Evolutionary conservation across 2,888 invertebrate genomes (phyloP), one percentile per base, ranked within the genome.

Genomic region (Galerucella calmariensis): DNA sequence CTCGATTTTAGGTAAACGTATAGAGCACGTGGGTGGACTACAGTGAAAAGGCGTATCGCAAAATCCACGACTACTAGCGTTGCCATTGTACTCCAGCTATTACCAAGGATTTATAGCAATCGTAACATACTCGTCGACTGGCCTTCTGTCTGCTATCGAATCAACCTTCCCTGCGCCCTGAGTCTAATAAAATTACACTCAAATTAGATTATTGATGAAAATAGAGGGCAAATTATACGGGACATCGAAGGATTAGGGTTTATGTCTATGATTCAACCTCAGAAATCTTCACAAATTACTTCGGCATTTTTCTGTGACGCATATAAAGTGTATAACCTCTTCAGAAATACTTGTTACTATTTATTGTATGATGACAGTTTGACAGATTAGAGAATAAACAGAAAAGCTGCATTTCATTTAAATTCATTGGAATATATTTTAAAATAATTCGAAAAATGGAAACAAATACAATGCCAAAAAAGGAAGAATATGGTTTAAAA

Each of bases 21-120:
- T 20, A 81, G 81, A 83, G 75, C 65, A 81, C 80, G 81, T 83
- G 82, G 84, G 80, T 82, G 82, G 82, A 82, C 84, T 83, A 87
- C 87, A 87, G 83, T 84, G 87, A 87, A 87, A 87, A 87, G 87
- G 87, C 87, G 87, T 87, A 85, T 83, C 87, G 84, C 81, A 84
- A 84, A 86, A 86, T 86, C 84, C 84, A 83, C 84, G 84, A 85
- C 85, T 84, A 86, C 85, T 85, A 85, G 84, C 83, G 81, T 83
- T 85, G 82, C 84, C 86, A 87, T 87, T 87, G 87, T 87, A 86
- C 84, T 86, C 83, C 78, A 85, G 86, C 87, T 87, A 87, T 87
- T 87, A 87, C 85, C 82, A 84, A 85, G 82, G 87, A 87, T 87
- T 87, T 87, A 87, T 87, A 83, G 86, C 86, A 85, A 85, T 86